Percentiles rank a stretch among this genome's conserved stretches.
These are phyloP conservation scores for Achatina immaculata DNA, from an alignment of 1,140 invertebrate species.

Conservation along the genomic window DNA sequence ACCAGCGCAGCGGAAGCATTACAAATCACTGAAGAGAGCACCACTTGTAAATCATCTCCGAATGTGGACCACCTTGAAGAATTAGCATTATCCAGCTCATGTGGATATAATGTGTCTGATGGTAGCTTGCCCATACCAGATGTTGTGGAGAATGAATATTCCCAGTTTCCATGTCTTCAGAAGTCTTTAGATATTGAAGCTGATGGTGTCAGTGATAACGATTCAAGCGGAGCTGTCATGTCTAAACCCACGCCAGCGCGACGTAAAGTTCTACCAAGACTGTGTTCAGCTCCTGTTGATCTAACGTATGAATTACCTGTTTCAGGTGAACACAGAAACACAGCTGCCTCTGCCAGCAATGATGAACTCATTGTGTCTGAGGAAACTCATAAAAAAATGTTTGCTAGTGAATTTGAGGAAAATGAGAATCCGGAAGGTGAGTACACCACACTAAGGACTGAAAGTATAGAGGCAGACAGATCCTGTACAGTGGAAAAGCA, in stretches of 20 bases:
- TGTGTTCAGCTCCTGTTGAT: not conserved
- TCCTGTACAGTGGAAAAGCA: no score
- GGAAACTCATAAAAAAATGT: not conserved
- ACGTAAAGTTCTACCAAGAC: not conserved
- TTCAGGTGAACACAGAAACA: not conserved
- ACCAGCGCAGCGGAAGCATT: not conserved
- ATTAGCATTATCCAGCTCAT: not conserved
- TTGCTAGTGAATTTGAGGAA: not conserved
- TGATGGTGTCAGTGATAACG: not conserved
- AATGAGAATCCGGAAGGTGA: no score
- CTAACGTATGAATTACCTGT: not conserved
- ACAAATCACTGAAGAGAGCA: not conserved
- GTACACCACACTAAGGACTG: not conserved
- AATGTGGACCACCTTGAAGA: not conserved
- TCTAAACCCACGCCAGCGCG: not conserved
- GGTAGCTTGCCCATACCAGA: not conserved
- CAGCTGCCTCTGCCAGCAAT: not conserved
- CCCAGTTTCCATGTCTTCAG: not conserved
- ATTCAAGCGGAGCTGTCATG: not conserved
- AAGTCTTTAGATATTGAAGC: no score
- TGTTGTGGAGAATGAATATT: not conserved
- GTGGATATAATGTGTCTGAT: not conserved
- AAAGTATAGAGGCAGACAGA: not conserved
- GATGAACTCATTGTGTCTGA: not conserved
- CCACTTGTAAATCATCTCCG: not conserved